Conservation (phyloP, 2,888 invertebrate species). For the Abrostola tripartita region DNA sequence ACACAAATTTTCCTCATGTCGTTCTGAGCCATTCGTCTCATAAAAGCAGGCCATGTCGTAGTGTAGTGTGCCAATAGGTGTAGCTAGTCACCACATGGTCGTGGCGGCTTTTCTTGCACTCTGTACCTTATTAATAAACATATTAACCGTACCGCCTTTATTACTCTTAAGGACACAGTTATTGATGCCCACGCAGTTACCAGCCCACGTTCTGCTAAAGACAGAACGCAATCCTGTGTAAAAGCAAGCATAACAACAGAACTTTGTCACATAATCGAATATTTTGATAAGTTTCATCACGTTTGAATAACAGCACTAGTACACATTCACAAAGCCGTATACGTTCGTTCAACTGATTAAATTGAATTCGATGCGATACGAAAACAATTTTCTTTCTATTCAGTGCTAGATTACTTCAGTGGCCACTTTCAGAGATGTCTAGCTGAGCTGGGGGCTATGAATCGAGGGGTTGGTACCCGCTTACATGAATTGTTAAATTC, state of each 20-base stretch:
- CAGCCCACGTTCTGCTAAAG: too few relatives aligned
- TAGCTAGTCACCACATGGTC: too few relatives aligned
- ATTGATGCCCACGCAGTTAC: too few relatives aligned
- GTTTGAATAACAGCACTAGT: constrained; percentile 15
- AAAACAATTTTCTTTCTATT: constrained; percentile 26
- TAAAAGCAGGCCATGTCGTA: too few relatives aligned
- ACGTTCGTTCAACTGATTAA: constrained; percentile 11
- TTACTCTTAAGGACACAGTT: too few relatives aligned
- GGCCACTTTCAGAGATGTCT: constrained; percentile 16
- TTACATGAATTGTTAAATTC: constrained; percentile 41
- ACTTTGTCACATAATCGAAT: constrained; percentile 7
- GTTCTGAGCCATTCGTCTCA: too few relatives aligned
- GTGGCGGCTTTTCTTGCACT: too few relatives aligned
- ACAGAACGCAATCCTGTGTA: constrained; percentile 8
- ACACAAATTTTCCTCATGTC: too few relatives aligned
- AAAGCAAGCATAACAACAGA: constrained; percentile 9
- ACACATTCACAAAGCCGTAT: constrained; percentile 7
- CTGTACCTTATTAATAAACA: too few relatives aligned
- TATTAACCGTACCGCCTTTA: too few relatives aligned
- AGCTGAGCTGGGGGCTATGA: constrained; percentile 8
- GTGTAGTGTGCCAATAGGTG: too few relatives aligned
- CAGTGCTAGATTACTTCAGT: constrained; percentile 12
- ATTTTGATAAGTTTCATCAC: constrained; percentile 15
- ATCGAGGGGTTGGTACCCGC: constrained; percentile 10
- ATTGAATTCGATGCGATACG: constrained; percentile 17